Conservation (phyloP, 2,113 vertebrate species). For the Drymodes brunneopygia region DNA sequence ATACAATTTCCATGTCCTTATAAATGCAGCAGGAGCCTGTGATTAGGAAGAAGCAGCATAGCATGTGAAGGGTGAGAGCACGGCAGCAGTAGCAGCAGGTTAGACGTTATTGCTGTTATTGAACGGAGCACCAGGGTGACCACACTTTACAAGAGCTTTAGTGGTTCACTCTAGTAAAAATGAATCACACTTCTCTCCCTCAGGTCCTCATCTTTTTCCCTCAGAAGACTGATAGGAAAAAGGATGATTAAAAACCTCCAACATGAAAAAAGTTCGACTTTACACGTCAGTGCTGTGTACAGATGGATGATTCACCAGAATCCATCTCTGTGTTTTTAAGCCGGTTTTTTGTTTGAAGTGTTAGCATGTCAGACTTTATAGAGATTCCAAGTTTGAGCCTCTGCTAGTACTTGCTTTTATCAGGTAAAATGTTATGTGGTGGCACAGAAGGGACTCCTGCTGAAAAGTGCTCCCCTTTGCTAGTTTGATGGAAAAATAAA, state of each 20-base stretch:
- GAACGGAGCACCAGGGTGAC: conserved; percentile 2
- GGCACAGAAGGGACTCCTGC: neutral
- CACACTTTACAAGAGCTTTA: conserved; percentile 19
- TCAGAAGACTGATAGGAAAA: conserved; percentile 21
- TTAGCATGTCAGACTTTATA: conserved; percentile 1
- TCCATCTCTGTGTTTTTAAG: neutral
- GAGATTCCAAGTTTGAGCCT: neutral
- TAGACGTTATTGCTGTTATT: conserved; percentile 20
- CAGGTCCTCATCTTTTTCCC: neutral
- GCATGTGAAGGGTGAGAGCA: neutral
- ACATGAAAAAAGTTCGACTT: neutral
- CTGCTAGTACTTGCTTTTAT: conserved; percentile 20
- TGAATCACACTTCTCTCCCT: conserved; percentile 27
- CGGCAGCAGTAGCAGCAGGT: neutral
- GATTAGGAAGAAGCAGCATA: conserved; percentile 30
- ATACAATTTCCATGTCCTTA: neutral
- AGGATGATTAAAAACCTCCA: conserved; percentile 23
- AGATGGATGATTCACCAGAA: conserved; percentile 46
- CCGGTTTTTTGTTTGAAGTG: conserved; percentile 24
- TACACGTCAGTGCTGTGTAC: conserved; percentile 1
- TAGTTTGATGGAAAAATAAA: neutral
- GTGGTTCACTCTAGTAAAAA: conserved; percentile 34
- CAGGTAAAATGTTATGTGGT: neutral
- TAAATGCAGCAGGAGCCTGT: neutral
- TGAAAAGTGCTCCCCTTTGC: neutral